Conservation (phyloP, 2,113 vertebrate genomes). For the Odocoileus hemionus region DNA sequence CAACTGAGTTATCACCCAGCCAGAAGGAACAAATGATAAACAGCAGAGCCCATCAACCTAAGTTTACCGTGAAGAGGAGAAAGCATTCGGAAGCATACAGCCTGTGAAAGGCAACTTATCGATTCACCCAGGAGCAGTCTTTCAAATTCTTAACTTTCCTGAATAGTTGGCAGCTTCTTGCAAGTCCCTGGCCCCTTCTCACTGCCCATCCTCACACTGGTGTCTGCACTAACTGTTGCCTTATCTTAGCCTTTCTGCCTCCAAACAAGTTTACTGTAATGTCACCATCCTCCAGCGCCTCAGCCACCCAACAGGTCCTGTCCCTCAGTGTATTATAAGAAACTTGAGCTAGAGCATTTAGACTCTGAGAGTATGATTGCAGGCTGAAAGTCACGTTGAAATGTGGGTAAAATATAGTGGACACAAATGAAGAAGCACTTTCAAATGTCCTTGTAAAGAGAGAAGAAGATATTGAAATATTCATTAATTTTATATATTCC, state of each 20-base stretch:
- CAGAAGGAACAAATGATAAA: neutral
- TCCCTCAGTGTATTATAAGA: neutral
- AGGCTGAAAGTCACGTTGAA: neutral
- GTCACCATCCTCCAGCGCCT: slow-evolving; percentile 79
- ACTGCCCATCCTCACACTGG: slow-evolving; percentile 78
- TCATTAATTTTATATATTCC: neutral
- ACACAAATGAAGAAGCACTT: neutral
- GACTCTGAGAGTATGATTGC: neutral
- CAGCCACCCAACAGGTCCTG: slow-evolving; percentile 31
- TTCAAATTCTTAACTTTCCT: neutral
- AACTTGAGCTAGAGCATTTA: neutral
- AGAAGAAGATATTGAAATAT: neutral
- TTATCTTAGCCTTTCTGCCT: slow-evolving; percentile 88
- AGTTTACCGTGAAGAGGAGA: neutral
- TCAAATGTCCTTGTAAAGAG: neutral
- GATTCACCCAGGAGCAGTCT: neutral
- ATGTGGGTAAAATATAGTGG: neutral
- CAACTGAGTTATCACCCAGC: neutral
- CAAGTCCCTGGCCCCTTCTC: slow-evolving; percentile 88
- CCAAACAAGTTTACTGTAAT: slow-evolving; percentile 92
- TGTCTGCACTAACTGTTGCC: slow-evolving; percentile 86
- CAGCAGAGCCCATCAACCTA: neutral
- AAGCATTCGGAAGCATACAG: neutral
- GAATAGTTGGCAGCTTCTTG: slow-evolving; percentile 54
- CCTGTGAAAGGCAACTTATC: neutral